Base-by-base conservation (phyloP, 2,888 invertebrate genomes). In the Cosmopolites sordidus region DNA sequence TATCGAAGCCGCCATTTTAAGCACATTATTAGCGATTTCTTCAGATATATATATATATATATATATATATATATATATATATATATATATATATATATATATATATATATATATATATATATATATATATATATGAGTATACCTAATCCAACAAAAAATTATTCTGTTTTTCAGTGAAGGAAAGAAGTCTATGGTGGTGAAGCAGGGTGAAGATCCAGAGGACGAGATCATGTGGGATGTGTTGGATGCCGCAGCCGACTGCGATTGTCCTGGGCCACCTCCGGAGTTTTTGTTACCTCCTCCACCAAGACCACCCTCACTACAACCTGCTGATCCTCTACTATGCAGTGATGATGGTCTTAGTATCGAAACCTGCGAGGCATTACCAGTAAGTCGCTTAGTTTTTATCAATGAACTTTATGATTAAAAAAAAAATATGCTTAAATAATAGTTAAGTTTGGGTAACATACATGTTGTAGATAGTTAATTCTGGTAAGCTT, bases 181-280 rank as follows among this genome's bases (percentile, higher is more conserved):
- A 53, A 43, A 54, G 56, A 62, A 66, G 70, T 69, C 68, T 72
- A 73, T 72, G 73, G 72, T 68, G 66, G 72, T 68, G 66, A 71
- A 69, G 64, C 68, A 69, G 63, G 39, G 51, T 46, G 46, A 44
- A 60, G 71, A 70, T 60, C 71, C 69, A 47, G 67, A 68, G 64
- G 62, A 60, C 51, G 64, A 68, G 49, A 65, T 66, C 79, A 84
- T 86, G 84, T 84, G 85, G 84, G 84, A 84, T 30, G 54, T 52
- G 29, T 43, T 56, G 22, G 53, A 51, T 76, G 79, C 82, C 73
- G 83, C 83, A 73, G 77, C 82, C 73, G 84, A 86, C 77, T 86
- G 86, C 75, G 86, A 86, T 75, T 87, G 86, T 76, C 80, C 84
- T 64, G 86, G 85, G 67, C 86, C 86, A 66, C 86, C 86, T 64